Evolutionary conservation across 2,113 vertebrate genomes (phyloP).

Genomic region (Boleophthalmus pectinirostris): DNA sequence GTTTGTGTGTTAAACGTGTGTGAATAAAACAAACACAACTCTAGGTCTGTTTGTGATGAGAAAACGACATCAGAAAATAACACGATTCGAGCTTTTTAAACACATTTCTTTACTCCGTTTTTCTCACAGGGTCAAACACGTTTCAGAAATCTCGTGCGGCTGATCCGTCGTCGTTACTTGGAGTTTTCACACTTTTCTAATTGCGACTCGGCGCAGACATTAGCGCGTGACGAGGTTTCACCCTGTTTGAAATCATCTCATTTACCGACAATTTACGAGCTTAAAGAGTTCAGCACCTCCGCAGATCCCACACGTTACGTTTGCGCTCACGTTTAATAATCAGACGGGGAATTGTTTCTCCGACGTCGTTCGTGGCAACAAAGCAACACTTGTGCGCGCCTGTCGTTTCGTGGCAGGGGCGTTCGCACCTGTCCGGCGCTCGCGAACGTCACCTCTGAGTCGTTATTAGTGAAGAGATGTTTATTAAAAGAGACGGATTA

Average conservation of each 20-base stretch:
- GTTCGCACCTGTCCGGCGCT: constrained; percentile 58
- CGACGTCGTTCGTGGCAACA: constrained; percentile 16
- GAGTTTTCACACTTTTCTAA: neutral
- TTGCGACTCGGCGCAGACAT: neutral
- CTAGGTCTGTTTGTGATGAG: too few species aligned
- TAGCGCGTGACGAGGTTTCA: constrained; percentile 1
- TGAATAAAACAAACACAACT: too few species aligned
- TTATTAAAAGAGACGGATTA: constrained; percentile 19
- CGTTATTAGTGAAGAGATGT: constrained; percentile 46
- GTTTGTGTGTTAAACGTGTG: too few species aligned
- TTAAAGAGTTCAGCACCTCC: neutral
- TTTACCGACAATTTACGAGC: neutral
- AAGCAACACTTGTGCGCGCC: constrained; percentile 35
- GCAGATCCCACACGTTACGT: neutral
- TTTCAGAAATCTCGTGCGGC: neutral
- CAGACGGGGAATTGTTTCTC: neutral
- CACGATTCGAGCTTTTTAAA: too few species aligned
- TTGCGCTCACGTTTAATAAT: neutral
- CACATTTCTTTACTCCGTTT: neutral
- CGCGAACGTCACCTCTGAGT: constrained; percentile 24
- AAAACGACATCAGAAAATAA: too few species aligned
- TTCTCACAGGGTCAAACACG: neutral
- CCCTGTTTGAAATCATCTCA: neutral
- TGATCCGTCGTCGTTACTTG: neutral
- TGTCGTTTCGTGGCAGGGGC: constrained; percentile 1